Evolutionary conservation across 2,888 invertebrate species (phyloP).

Genomic region (Pseudanteris insignis): DNA sequence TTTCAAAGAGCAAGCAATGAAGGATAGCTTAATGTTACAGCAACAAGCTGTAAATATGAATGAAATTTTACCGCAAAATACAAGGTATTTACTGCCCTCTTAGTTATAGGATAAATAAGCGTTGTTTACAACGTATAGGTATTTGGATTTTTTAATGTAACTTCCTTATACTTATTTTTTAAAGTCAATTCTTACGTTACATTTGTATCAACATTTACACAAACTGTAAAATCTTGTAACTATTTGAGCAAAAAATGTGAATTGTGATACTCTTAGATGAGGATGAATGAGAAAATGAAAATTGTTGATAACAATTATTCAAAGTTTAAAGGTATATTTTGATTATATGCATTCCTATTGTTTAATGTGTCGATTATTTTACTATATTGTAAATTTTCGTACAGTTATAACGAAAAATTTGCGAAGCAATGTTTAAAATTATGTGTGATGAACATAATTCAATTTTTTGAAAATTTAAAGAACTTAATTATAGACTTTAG

Average conservation of each 20-base stretch:
- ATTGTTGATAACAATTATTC: constrained; percentile 26
- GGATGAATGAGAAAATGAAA: neutral
- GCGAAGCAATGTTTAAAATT: too few species aligned
- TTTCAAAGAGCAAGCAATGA: constrained; percentile 61
- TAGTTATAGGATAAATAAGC: constrained; percentile 49
- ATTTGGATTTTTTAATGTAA: too few species aligned
- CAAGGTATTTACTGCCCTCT: constrained; percentile 64
- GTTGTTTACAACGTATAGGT: too few species aligned
- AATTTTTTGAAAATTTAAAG: too few species aligned
- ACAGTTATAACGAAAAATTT: too few species aligned
- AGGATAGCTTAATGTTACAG: constrained; percentile 53
- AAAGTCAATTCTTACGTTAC: neutral
- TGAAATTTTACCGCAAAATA: constrained; percentile 63
- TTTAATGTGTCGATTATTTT: too few species aligned
- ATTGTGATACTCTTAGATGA: constrained; percentile 39
- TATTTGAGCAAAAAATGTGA: constrained; percentile 16
- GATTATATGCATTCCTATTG: too few species aligned
- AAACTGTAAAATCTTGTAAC: neutral
- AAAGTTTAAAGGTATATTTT: too few species aligned
- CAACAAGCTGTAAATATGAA: constrained; percentile 63
- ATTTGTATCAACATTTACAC: neutral
- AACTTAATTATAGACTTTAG: too few species aligned
- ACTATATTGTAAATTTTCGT: too few species aligned
- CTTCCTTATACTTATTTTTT: too few species aligned
- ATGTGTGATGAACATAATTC: too few species aligned